Base-by-base conservation (phyloP, 2,888 invertebrate genomes). In the Tachina fera region DNA sequence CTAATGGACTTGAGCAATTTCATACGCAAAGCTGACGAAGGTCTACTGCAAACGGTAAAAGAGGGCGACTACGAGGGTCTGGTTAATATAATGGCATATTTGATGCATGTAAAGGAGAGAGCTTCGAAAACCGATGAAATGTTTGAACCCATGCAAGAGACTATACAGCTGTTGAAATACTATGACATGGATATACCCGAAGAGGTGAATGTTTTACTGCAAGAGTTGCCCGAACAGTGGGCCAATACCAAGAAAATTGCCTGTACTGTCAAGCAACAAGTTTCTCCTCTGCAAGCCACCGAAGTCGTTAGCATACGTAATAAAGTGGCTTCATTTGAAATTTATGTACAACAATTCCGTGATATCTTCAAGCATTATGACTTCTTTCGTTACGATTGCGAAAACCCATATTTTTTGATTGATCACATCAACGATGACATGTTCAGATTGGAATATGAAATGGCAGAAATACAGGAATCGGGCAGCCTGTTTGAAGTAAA, bases 181-280 rank as follows among this genome's bases (percentile, higher is more conserved):
- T 99, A 98, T 91, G 98, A 98, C 89, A 98, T 98, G 95, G 98
- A 99, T 92, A 97, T 99, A 91, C 97, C 98, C 0, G 98, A 99
- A 93, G 98, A 98, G 93, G 97, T 98, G 1, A 98, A 98, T 91
- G 96, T 97, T 8, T 94, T 98, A 87, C 93, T 99, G 60, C 94
- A 97, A 95, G 98, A 98, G 93, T 93, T 99, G 76, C 99, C 99
- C 13, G 98, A 98, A 91, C 97, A 98, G 92, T 99, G 99, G 99
- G 96, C 96, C 89, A 96, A 97, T 88, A 98, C 98, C 0, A 98
- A 98, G 92, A 98, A 98, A 93, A 95, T 98, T 81, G 97, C 98
- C 0, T 93, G 96, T 31, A 97, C 97, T 51, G 96, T 98, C 5
- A 98, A 98, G 91, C 98, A 98, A 91, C 97, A 97, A 93, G 98